Conservation (phyloP, 37 sponge, comb jelly and placozoan species). For the Petrosia ficiformis region DNA sequence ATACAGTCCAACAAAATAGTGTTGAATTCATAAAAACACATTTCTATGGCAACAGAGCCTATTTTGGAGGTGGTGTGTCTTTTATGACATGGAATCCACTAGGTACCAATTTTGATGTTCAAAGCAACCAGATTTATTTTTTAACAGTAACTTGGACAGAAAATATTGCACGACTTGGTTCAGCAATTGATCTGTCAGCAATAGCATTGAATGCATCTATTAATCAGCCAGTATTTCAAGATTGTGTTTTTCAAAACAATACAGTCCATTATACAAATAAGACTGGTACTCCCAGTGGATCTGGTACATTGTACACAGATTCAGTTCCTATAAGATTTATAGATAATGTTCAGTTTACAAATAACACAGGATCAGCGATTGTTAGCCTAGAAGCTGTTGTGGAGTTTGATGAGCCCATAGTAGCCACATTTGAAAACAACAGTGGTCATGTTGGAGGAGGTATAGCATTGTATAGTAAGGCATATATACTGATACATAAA, state of each 20-base stretch:
- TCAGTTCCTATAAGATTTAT: slow-evolving; percentile 18
- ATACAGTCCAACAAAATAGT: slow-evolving; percentile 3
- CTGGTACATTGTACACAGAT: slow-evolving; percentile 42
- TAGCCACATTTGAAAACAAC: slow-evolving; percentile 1
- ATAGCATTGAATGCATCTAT: not conserved
- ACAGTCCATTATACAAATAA: not conserved
- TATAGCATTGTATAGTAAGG: slow-evolving; percentile 15
- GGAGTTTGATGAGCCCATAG: not conserved
- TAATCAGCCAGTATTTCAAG: slow-evolving; percentile 15
- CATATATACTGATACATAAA: not conserved
- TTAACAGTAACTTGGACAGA: slow-evolving; percentile 11
- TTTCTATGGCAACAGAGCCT: slow-evolving; percentile 40
- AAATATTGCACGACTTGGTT: slow-evolving; percentile 35
- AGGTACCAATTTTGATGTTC: not conserved
- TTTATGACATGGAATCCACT: slow-evolving; percentile 8
- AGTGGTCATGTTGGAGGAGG: slow-evolving; percentile 18
- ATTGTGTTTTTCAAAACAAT: slow-evolving; percentile 19
- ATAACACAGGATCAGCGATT: slow-evolving; percentile 19
- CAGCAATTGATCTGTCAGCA: slow-evolving; percentile 29
- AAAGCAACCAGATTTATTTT: slow-evolving; percentile 24
- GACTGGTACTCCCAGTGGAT: not conserved
- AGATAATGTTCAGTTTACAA: not conserved
- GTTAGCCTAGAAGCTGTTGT: not conserved
- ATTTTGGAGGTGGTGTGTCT: slow-evolving; percentile 56
- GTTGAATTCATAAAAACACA: slow-evolving; percentile 2